Percentiles rank a stretch among this genome's conserved stretches.
These are phyloP conservation scores for Endotricha flammealis DNA, from an alignment of 2,888 invertebrate species.

Conservation along the genomic window DNA sequence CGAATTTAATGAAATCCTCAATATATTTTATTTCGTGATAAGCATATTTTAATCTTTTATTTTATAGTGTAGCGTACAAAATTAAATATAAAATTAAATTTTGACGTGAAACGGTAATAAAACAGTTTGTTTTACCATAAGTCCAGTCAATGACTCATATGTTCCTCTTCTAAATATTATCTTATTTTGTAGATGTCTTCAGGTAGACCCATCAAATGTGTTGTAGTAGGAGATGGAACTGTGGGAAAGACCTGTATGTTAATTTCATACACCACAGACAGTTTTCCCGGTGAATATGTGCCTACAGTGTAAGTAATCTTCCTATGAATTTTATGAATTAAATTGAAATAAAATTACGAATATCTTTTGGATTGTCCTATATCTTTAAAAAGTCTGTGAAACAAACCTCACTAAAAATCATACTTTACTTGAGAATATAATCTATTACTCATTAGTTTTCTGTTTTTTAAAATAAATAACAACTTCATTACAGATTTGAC, in stretches of 20 bases:
- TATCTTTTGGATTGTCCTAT: no score
- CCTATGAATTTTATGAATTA: no score
- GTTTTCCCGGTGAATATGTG: constrained; percentile 96
- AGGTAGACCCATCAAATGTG: constrained; percentile 94
- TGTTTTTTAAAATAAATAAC: no score
- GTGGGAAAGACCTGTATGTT: constrained; percentile 97
- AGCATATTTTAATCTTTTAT: constrained; percentile 20
- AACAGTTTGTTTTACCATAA: constrained; percentile 34
- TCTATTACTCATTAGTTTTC: no score
- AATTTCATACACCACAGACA: constrained; percentile 94
- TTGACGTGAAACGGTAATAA: constrained; percentile 26
- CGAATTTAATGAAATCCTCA: constrained; percentile 11
- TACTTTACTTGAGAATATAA: no score
- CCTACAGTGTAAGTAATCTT: constrained; percentile 92
- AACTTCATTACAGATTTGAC: constrained; percentile 89
- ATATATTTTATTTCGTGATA: constrained; percentile 20
- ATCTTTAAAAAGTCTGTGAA: no score
- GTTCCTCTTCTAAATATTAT: constrained; percentile 52
- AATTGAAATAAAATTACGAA: no score
- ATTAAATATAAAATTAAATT: constrained; percentile 17
- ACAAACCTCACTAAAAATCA: no score
- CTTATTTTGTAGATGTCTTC: constrained; percentile 86
- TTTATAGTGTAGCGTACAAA: constrained; percentile 19
- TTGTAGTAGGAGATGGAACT: constrained; percentile 94
- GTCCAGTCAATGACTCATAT: constrained; percentile 63